Conservation (phyloP, 1,140 invertebrate species). For the Heterodera carotae region DNA sequence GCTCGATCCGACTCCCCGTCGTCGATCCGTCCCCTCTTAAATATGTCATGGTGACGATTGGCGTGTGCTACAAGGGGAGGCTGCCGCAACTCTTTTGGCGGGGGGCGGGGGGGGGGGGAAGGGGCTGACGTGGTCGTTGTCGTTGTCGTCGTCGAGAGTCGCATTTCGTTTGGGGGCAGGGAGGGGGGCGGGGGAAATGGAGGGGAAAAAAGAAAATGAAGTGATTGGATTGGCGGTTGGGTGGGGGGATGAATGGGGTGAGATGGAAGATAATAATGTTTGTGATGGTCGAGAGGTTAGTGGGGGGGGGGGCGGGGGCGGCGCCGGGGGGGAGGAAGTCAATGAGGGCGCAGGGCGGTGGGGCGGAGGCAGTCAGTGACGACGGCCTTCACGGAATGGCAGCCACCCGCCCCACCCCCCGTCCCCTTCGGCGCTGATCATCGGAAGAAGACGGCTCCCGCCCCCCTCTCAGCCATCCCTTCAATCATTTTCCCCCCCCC, state of each 20-base stretch:
- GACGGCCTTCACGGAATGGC: constrained; percentile 3
- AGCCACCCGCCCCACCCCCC: background rate
- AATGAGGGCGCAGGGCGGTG: background rate
- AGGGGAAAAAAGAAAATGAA: background rate
- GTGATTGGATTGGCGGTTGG: background rate
- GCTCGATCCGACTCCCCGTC: background rate
- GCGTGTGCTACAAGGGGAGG: no score
- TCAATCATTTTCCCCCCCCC: no score
- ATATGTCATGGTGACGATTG: constrained; percentile 1
- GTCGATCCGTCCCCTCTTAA: background rate
- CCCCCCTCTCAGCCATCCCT: no score
- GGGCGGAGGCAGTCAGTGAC: background rate
- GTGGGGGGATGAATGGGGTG: no score
- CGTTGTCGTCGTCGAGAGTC: background rate
- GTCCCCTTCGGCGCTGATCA: background rate
- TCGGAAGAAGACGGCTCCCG: background rate
- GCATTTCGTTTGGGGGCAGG: background rate
- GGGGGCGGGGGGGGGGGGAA: no score
- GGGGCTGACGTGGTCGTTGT: no score
- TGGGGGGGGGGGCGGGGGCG: no score
- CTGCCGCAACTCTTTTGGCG: constrained; percentile 6
- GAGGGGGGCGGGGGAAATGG: no score
- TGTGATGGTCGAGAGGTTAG: background rate
- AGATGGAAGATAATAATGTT: constrained; percentile 1
- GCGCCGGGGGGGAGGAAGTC: no score